Evolutionary conservation across 2,888 invertebrate genomes (phyloP), one percentile per base, ranked within the genome.

Genomic region (Ellobium chinense): DNA sequence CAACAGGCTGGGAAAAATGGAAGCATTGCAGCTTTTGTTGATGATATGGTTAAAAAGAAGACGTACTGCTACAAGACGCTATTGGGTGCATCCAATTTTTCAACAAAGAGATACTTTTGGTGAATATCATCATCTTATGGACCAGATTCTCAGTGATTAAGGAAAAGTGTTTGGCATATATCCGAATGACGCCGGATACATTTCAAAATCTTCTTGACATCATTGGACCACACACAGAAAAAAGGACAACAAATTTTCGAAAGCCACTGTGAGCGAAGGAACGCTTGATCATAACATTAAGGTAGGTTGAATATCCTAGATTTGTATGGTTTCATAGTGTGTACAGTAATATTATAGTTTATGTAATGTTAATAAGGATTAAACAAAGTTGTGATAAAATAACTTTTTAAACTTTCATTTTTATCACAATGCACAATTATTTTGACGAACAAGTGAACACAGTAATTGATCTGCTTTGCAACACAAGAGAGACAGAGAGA

Each of bases 251-350:
- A 5, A 39, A 70, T 46, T 70, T 70, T 39, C 39, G 70, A 54
- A 70, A 70, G 54, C 70, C 70, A n/a, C 24, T 70, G 70, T 12
- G 46, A 12, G 37, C 70, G 12, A 46, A 46, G 37, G 70, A 70
- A 70, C 54, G 70, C 24, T 29, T 70, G 70, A 37, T 70, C 70
- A 70, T 70, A 39, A 70, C 70, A 2, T 70, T 70, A 46, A 70
- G 70, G 54, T 70, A 70, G 54, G 70, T 27, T 46, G 4, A 46
- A 54, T 46, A 7, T 27, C 9, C 12, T 14, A 2, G 21, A n/a
- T 2, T 21, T 36, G n/a, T 2, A 68, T 68, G 29, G 27, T 36
- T 68, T 68, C 21, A 36, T 34, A 63, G 18, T 4, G 27, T 63
- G 12, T 12, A 18, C 63, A 63, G 27, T 24, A 2, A 24, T 4